Conservation (phyloP, 2,113 vertebrate genomes). For the Caranx ignobilis region DNA sequence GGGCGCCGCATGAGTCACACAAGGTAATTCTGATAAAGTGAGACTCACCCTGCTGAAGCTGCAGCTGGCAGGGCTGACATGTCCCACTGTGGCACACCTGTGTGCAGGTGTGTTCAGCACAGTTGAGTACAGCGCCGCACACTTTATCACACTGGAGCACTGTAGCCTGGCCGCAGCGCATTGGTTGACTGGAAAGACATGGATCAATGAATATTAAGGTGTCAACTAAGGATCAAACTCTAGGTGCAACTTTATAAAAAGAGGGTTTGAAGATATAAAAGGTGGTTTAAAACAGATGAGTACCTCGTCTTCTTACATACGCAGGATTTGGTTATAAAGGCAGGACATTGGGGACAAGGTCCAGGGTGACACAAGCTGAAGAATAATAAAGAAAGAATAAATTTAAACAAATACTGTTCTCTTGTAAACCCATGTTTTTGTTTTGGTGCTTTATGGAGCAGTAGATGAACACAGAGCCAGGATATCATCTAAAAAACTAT, state of each 20-base stretch:
- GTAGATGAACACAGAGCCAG: too few relatives aligned
- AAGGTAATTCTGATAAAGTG: neutral
- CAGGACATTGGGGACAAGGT: constrained; percentile 96
- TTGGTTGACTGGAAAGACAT: constrained; percentile 87
- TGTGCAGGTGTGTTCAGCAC: constrained; percentile 90
- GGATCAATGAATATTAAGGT: neutral
- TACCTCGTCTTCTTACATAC: constrained; percentile 95
- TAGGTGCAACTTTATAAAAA: neutral
- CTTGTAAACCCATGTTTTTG: neutral
- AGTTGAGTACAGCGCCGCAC: constrained; percentile 91
- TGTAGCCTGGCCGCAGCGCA: constrained; percentile 92
- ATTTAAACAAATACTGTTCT: neutral
- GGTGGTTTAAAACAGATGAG: neutral
- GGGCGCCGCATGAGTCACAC: neutral
- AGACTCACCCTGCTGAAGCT: constrained; percentile 89
- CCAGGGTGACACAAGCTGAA: constrained; percentile 96
- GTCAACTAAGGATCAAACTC: neutral
- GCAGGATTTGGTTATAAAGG: constrained; percentile 93
- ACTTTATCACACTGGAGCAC: constrained; percentile 89
- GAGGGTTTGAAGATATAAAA: neutral
- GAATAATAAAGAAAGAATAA: neutral
- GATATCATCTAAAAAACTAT: neutral
- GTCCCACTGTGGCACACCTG: constrained; percentile 92
- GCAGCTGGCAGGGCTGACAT: constrained; percentile 91
- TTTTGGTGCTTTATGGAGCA: too few relatives aligned